Evolutionary conservation across 2,113 vertebrate species (phyloP).

Genomic region (Amia ocellicauda): DNA sequence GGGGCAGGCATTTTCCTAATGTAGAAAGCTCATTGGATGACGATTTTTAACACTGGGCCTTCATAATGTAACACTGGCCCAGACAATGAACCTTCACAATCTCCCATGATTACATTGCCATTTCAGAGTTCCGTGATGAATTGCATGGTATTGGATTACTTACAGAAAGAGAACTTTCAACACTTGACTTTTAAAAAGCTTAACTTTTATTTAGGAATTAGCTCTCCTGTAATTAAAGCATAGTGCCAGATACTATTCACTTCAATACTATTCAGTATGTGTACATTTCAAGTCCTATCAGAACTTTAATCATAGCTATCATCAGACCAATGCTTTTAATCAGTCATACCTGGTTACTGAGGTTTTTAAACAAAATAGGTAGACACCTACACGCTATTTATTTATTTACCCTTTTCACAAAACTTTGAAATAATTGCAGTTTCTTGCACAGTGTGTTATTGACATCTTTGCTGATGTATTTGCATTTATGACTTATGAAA

Average conservation of each 20-base stretch:
- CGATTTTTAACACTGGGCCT: slow-evolving; percentile 42
- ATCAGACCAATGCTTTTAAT: slow-evolving; percentile 5
- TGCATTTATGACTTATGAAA: too few relatives aligned
- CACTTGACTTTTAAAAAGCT: slow-evolving; percentile 10
- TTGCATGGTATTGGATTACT: slow-evolving; percentile 30
- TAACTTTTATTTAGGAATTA: slow-evolving; percentile 16
- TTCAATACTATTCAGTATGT: slow-evolving; percentile 6
- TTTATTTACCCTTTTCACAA: too few relatives aligned
- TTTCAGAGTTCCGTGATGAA: slow-evolving; percentile 29
- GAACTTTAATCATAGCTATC: slow-evolving; percentile 8
- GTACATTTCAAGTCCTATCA: slow-evolving; percentile 9
- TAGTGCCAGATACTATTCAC: slow-evolving; percentile 9
- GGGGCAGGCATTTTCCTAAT: slow-evolving; percentile 41
- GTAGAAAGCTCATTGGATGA: slow-evolving; percentile 32
- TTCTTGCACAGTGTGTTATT: too few relatives aligned
- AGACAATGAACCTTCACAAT: slow-evolving; percentile 42
- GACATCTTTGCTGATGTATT: too few relatives aligned
- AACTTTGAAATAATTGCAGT: too few relatives aligned
- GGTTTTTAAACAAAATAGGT: neutral
- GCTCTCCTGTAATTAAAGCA: neutral
- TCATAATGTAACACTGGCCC: slow-evolving; percentile 37
- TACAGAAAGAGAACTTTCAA: slow-evolving; percentile 30
- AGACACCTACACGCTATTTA: too few relatives aligned
- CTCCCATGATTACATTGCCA: slow-evolving; percentile 27
- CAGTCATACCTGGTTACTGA: neutral